Conservation (phyloP, 2,113 vertebrate species). For the Hyaena hyaena region DNA sequence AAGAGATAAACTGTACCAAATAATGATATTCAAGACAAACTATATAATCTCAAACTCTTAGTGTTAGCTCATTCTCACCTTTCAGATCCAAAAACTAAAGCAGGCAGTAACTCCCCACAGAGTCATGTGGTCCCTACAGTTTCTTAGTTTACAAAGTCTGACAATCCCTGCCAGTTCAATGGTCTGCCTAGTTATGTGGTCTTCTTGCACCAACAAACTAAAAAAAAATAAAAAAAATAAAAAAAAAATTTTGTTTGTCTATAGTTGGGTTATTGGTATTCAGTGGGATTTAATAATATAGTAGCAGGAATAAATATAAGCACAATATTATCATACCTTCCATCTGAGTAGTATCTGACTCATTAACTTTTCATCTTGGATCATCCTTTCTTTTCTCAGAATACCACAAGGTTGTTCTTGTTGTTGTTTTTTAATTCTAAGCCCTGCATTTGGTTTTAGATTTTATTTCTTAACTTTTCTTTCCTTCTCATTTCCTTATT, state of each 20-base stretch:
- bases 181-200: background rate
- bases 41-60: background rate
- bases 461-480: background rate
- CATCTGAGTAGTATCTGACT: background rate
- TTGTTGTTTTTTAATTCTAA: background rate
- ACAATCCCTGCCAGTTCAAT: background rate
- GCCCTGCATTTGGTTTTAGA: background rate
- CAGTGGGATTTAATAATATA: background rate
- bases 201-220: background rate
- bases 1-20: background rate
- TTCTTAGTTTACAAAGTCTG: constrained; percentile 1
- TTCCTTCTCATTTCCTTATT: background rate
- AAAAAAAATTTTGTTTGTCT: background rate
- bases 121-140: background rate
- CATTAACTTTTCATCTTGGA: background rate
- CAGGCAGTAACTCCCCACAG: background rate
- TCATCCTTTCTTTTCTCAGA: background rate
- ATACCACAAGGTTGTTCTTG: background rate
- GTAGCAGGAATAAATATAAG: background rate
- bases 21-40: background rate
- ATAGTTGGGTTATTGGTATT: background rate
- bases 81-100: background rate
- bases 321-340: background rate
- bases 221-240: background rate
- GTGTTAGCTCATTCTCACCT: background rate